Evolutionary conservation across 37 sponge, comb jelly and placozoan genomes (phyloP).

Genomic region (Chondrilla cf. caribensis): DNA sequence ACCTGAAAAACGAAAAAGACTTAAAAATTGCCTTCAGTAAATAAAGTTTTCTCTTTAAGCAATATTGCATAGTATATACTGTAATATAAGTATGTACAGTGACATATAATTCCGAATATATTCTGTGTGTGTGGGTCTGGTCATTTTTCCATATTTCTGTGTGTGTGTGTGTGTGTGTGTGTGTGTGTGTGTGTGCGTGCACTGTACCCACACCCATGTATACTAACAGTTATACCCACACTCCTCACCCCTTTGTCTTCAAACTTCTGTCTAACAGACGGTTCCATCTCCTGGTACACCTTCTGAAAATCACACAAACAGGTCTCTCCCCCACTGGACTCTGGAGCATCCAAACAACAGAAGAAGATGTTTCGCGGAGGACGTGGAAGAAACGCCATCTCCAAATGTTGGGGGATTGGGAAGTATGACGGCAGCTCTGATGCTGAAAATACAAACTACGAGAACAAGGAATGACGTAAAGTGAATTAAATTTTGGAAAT

Average conservation of each 20-base stretch:
- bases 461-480: neutral
- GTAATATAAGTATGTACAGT: neutral
- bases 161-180: neutral
- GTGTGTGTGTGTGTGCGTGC: neutral
- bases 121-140: neutral
- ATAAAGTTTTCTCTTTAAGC: neutral
- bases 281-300: constrained; percentile 65
- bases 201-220: too few relatives aligned
- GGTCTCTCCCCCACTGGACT: constrained; percentile 66
- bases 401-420: constrained; percentile 73
- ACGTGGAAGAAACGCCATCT: constrained; percentile 71
- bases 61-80: neutral
- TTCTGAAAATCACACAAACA: constrained; percentile 63
- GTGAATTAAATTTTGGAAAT: too few relatives aligned
- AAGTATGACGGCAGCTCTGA: constrained; percentile 65
- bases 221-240: too few relatives aligned
- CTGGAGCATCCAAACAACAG: constrained; percentile 72
- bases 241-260: constrained; percentile 63
- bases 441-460: constrained; percentile 67
- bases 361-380: constrained; percentile 66
- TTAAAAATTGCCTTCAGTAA: neutral
- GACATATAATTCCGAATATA: neutral
- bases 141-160: neutral
- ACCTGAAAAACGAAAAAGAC: constrained; percentile 26
- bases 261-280: constrained; percentile 44